Evolutionary conservation across 2,113 vertebrate genomes (phyloP), one percentile per base, ranked within the genome.

Genomic region (Hystrix brachyura): DNA sequence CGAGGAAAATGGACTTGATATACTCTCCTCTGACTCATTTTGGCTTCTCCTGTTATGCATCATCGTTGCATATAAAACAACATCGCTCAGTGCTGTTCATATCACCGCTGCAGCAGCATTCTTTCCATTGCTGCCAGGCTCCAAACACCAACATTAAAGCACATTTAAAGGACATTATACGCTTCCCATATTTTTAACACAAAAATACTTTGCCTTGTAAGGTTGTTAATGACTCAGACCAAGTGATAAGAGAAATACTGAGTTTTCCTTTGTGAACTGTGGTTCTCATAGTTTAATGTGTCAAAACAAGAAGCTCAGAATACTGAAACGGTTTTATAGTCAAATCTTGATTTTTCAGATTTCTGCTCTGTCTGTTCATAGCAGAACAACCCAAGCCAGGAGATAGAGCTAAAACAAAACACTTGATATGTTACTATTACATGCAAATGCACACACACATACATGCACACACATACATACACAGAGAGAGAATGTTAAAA

Each of bases 1-100:
- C 67, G 95, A 96, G 97, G 94, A 91, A 98, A 98, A 97, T 93
- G 94, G 87, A 97, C 96, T 97, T 74, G 88, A 97, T 98, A 95
- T 25, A 38, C 95, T 97, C 97, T 97, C 91, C 1, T 97, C 95
- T 89, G 94, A 79, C 76, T 98, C 97, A 93, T 97, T 91, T 95
- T 96, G 74, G 34, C 32, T 97, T 95, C 86, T 95, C 90, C 87
- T 98, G 86, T 92, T 92, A 76, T 46, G 90, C 95, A 81, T 91
- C 94, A 51, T 81, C 90, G 93, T 38, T 94, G 89, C 88, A 91
- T 80, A 94, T 72, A 62, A 98, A 98, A 95, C 82, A 94, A 72
- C 71, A 87, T 91, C 59, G 64, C 53, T 76, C 96, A 38, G 6
- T 71, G 87, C 87, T 92, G 29, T 29, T 94, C 4, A 7, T 74